Conservation (phyloP, 2,797 vertebrate species). For the Neolamprologus multifasciatus region DNA sequence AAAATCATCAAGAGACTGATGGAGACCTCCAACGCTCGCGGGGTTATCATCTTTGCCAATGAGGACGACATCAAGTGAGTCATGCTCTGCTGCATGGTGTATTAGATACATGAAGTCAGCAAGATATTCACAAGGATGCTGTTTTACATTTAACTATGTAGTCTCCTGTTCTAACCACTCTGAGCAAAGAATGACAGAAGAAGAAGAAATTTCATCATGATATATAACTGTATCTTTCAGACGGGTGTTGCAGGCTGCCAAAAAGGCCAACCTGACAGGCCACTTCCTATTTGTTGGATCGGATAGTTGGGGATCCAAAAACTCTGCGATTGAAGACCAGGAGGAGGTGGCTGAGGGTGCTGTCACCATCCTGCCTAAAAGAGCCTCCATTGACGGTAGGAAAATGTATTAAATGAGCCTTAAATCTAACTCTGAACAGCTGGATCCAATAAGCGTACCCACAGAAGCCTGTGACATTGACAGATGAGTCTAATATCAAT, state of each 20-base stretch:
- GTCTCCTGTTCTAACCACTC: neutral
- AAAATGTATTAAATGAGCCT: neutral
- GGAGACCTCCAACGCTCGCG: constrained; percentile 90
- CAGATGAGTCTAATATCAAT: constrained; percentile 18
- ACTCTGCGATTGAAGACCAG: constrained; percentile 79
- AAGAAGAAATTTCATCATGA: neutral
- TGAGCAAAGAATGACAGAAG: neutral
- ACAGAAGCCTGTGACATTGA: neutral
- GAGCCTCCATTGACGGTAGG: constrained; percentile 87
- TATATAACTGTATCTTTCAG: constrained; percentile 54
- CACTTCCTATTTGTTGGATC: constrained; percentile 94
- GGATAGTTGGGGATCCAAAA: constrained; percentile 91
- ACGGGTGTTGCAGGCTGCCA: constrained; percentile 83
- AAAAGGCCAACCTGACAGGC: constrained; percentile 83
- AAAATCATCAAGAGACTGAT: constrained; percentile 87
- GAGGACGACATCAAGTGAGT: constrained; percentile 94
- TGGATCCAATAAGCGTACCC: neutral
- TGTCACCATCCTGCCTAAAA: constrained; percentile 89
- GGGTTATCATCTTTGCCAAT: constrained; percentile 91
- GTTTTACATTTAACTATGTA: neutral
- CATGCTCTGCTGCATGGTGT: neutral
- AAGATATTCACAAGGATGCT: neutral
- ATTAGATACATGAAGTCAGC: neutral
- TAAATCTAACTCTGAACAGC: neutral
- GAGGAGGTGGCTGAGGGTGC: constrained; percentile 86